Percentiles rank a stretch among this genome's conserved stretches.
phyloP scores from a whole-genome alignment of 2,888 invertebrate genomes.

The Timandra comae region DNA sequence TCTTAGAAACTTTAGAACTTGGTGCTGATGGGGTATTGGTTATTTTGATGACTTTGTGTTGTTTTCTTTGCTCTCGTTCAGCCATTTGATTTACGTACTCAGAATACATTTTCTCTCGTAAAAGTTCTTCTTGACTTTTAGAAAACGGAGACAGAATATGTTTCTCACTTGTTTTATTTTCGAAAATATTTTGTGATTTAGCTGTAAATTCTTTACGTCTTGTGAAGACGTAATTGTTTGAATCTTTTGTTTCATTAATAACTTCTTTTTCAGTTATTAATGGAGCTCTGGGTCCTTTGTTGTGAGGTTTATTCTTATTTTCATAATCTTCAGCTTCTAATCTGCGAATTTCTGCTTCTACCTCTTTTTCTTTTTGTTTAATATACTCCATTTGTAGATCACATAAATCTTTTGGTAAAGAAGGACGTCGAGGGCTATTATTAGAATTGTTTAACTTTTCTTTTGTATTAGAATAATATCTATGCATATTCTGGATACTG shows the following conservation, averaged over 20 bases:
- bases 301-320: conserved; percentile 22
- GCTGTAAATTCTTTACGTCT: conserved; percentile 62
- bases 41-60: conserved; percentile 88
- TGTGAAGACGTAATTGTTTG: conserved; percentile 57
- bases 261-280: conserved; percentile 54
- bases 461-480: conserved; percentile 46
- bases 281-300: conserved; percentile 53
- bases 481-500: conserved; percentile 66
- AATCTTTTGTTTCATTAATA: conserved; percentile 32
- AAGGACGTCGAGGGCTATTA: conserved; percentile 64
- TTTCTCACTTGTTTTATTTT: conserved; percentile 22
- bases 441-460: conserved; percentile 30
- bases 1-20: conserved; percentile 46
- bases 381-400: conserved; percentile 81
- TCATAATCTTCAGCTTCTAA: conserved; percentile 78
- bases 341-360: conserved; percentile 79
- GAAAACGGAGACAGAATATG: conserved; percentile 49
- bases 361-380: conserved; percentile 80
- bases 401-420: conserved; percentile 80
- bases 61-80: conserved; percentile 85
- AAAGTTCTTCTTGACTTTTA: conserved; percentile 83
- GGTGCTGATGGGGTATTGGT: conserved; percentile 70
- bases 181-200: conserved; percentile 25
- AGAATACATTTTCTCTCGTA: conserved; percentile 88
- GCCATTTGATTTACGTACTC: conserved; percentile 88